A percentile compares a stretch with the other conserved stretches of the same genome.
Evolutionary conservation across 2,888 invertebrate genomes (phyloP).

Genomic region (Willowsia nigromaculata): DNA sequence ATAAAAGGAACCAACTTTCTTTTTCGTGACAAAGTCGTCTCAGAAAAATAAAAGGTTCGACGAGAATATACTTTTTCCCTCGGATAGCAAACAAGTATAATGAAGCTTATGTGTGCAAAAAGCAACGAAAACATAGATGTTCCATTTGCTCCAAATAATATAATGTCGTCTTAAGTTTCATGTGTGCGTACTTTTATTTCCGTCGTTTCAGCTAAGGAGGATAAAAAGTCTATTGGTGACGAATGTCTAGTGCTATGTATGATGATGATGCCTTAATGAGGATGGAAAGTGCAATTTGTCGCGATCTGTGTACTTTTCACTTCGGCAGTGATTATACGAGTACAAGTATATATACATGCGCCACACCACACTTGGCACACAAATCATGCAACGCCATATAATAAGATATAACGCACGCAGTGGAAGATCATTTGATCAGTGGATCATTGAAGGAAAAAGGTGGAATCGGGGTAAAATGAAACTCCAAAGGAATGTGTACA

Average conservation of each 20-base stretch:
- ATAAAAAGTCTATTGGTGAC: background rate
- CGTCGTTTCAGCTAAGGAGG: background rate
- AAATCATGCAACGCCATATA: background rate
- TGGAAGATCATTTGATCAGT: background rate
- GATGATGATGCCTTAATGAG: conserved; percentile 10
- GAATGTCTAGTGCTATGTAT: background rate
- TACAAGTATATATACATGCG: background rate
- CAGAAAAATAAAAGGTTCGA: background rate
- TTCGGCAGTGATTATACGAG: background rate
- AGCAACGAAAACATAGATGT: background rate
- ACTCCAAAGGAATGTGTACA: background rate
- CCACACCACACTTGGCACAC: background rate
- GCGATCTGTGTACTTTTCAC: background rate
- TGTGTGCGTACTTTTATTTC: background rate
- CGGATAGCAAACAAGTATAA: background rate
- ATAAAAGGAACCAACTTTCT: background rate
- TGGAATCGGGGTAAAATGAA: background rate
- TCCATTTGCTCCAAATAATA: background rate
- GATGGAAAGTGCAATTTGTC: background rate
- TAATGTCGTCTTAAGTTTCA: too few species aligned
- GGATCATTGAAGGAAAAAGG: background rate
- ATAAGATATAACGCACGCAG: background rate
- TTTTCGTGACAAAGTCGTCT: conserved; percentile 37
- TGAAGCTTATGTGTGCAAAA: conserved; percentile 15
- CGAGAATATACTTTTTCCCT: background rate